phyloP scores from a whole-genome alignment of 1,140 invertebrate genomes.

The Drepana arcuata region DNA sequence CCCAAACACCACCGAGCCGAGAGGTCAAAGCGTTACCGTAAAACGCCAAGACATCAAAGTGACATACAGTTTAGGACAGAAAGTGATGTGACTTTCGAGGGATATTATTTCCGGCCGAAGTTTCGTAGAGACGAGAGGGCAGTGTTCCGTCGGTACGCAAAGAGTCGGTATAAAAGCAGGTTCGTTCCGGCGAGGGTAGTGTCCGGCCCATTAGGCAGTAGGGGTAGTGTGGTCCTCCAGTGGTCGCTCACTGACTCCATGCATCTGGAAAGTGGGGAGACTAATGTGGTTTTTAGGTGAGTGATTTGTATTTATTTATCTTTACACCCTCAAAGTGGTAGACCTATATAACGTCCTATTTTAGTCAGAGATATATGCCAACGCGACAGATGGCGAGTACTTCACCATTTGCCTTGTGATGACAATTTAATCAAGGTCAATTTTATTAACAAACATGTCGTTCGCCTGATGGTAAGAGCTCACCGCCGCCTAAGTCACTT shows the following conservation, averaged over 20 bases:
- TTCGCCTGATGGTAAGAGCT: too few relatives aligned
- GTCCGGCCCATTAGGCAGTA: constrained; percentile 33
- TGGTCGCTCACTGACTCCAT: constrained; percentile 46
- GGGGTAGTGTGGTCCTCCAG: constrained; percentile 36
- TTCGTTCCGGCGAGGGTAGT: constrained; percentile 45
- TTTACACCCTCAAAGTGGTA: too few relatives aligned
- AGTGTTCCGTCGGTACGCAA: constrained; percentile 21
- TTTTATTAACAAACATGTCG: too few relatives aligned
- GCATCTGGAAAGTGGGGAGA: constrained; percentile 37
- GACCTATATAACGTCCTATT: too few relatives aligned
- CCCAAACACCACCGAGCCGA: constrained; percentile 41
- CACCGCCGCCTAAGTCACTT: too few relatives aligned
- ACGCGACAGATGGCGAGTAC: too few relatives aligned
- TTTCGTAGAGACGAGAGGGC: constrained; percentile 34
- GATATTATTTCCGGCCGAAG: constrained; percentile 42
- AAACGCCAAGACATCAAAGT: constrained; percentile 17
- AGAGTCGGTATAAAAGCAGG: constrained; percentile 27
- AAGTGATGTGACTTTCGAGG: constrained; percentile 13
- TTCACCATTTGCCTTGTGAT: too few relatives aligned
- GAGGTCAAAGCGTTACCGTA: constrained; percentile 31
- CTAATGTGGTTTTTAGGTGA: constrained; percentile 66
- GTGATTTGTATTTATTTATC: constrained; percentile 11
- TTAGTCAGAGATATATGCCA: too few relatives aligned
- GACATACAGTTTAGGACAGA: constrained; percentile 30
- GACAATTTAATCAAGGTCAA: too few relatives aligned